These are phyloP conservation scores for Plecotus auritus DNA, from an alignment of 2,113 vertebrate species.

Conservation along the genomic window DNA sequence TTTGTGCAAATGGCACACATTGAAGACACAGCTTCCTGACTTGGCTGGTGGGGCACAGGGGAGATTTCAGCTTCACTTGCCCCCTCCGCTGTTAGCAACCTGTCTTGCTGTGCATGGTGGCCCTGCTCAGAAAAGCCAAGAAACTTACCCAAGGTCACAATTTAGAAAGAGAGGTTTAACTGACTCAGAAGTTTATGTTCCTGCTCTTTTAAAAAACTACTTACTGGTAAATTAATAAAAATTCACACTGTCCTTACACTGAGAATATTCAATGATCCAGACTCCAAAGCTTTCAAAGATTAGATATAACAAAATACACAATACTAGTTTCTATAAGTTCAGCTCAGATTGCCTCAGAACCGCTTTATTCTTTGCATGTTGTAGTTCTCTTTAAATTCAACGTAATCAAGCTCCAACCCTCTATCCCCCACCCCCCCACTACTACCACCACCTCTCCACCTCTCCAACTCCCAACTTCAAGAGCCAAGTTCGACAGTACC, in stretches of 20 bases:
- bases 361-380: not conserved
- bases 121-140: not conserved
- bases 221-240: not conserved
- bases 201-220: not conserved
- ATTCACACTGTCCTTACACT: not conserved
- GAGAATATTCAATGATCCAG: not conserved
- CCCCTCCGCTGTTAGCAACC: constrained; percentile 47
- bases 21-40: not conserved
- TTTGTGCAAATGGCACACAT: not conserved
- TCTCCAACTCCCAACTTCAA: not conserved
- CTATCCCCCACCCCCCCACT: too few species aligned
- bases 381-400: constrained; percentile 15
- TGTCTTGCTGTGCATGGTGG: not conserved
- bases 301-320: not conserved
- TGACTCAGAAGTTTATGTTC: not conserved
- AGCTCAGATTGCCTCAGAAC: not conserved
- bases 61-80: not conserved
- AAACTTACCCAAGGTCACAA: not conserved
- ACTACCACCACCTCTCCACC: too few species aligned
- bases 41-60: not conserved
- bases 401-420: not conserved
- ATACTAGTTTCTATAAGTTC: not conserved
- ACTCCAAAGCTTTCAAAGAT: not conserved
- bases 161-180: not conserved
- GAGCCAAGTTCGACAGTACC: not conserved